These are phyloP conservation scores for Psilopsiagon aurifrons DNA, from an alignment of 2,113 vertebrate genomes.

Conservation along the genomic window DNA sequence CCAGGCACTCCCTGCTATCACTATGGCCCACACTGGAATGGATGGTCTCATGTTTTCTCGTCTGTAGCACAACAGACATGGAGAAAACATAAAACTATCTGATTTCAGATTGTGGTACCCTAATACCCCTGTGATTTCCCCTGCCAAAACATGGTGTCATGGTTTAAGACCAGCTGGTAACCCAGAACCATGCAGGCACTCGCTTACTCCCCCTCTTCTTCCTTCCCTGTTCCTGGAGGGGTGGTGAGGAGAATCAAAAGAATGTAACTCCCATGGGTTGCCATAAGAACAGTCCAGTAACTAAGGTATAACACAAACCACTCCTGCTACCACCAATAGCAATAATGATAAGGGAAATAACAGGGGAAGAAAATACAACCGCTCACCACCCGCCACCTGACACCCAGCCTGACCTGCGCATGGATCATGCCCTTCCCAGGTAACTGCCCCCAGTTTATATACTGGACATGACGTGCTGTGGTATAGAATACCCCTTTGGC, in stretches of 20 bases:
- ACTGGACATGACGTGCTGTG: too few relatives aligned
- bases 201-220: neutral
- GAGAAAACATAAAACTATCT: neutral
- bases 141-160: neutral
- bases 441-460: too few relatives aligned
- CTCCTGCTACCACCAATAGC: too few relatives aligned
- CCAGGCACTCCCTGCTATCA: neutral
- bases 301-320: too few relatives aligned
- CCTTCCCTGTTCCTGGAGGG: neutral
- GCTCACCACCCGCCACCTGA: too few relatives aligned
- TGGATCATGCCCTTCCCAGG: too few relatives aligned
- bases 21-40: neutral
- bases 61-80: neutral
- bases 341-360: too few relatives aligned
- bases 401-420: too few relatives aligned
- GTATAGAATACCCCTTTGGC: too few relatives aligned
- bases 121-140: neutral
- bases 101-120: neutral
- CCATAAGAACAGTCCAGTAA: too few relatives aligned
- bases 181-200: neutral
- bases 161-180: neutral
- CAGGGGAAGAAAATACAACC: too few relatives aligned
- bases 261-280: neutral
- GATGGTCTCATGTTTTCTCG: neutral
- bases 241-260: neutral